Conservation (phyloP, 2,797 vertebrate species). For the Danio choprae region DNA sequence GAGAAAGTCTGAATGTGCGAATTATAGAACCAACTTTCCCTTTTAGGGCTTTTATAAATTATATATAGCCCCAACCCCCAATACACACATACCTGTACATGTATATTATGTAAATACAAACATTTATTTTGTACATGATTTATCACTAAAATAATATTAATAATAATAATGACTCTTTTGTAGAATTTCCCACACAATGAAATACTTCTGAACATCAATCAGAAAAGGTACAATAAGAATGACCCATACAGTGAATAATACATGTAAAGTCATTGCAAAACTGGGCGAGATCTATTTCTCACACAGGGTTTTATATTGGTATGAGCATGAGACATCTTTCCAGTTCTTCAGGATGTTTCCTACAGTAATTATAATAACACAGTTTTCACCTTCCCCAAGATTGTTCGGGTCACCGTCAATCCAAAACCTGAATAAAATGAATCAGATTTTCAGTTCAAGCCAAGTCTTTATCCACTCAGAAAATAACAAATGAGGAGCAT, state of each 20-base stretch:
- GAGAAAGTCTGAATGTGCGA: no score
- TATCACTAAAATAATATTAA: no score
- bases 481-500: neutral
- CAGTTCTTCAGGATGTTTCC: neutral
- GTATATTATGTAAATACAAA: no score
- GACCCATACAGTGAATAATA: neutral
- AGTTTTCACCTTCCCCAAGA: fast-evolving
- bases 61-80: no score
- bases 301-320: fast-evolving
- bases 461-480: neutral
- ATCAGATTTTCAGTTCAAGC: neutral
- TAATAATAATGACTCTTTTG: no score
- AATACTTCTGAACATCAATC: no score
- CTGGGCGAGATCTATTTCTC: neutral
- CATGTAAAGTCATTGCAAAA: neutral
- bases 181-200: no score
- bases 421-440: neutral
- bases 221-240: no score
- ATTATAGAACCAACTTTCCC: no score
- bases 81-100: no score
- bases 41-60: no score
- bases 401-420: fast-evolving
- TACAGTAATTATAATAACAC: neutral
- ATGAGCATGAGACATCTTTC: fast-evolving
- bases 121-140: no score